Conservation (phyloP, 2,113 vertebrate genomes). For the Nibea albiflora region DNA sequence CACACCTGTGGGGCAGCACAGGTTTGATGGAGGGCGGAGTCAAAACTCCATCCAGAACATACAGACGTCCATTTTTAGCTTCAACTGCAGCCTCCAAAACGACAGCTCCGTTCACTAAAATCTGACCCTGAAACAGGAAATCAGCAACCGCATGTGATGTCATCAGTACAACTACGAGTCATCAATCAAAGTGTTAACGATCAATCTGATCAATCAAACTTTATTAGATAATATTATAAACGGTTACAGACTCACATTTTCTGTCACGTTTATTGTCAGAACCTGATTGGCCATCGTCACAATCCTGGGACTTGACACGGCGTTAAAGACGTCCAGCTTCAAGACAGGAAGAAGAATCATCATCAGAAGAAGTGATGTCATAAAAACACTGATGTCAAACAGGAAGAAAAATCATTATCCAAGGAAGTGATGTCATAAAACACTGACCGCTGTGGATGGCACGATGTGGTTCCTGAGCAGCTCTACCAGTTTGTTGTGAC, state of each 20-base stretch:
- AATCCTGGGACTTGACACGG: constrained; percentile 80
- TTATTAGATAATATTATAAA: too few species aligned
- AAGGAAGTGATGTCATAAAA: neutral
- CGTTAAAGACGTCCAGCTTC: constrained; percentile 88
- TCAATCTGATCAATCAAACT: too few species aligned
- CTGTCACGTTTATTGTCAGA: constrained; percentile 86
- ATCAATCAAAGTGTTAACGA: too few species aligned
- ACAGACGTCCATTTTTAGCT: constrained; percentile 91
- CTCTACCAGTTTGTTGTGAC: constrained; percentile 89
- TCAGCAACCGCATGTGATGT: too few species aligned
- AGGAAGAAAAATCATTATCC: neutral
- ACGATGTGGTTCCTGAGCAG: constrained; percentile 91
- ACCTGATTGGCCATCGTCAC: constrained; percentile 90
- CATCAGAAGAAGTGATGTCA: neutral
- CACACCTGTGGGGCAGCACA: constrained; percentile 91
- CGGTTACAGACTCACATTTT: constrained; percentile 82
- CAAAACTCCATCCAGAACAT: constrained; percentile 87
- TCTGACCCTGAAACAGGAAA: constrained; percentile 83
- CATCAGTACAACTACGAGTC: too few species aligned
- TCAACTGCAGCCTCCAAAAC: constrained; percentile 88
- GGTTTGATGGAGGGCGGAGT: constrained; percentile 91
- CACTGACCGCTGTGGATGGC: constrained; percentile 82
- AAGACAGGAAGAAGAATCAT: neutral
- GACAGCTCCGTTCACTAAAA: constrained; percentile 84
- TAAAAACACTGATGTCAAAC: too few species aligned